These are phyloP conservation scores for Rousettus madagascariensis DNA, from an alignment of 2,797 vertebrate genomes.

Conservation along the genomic window DNA sequence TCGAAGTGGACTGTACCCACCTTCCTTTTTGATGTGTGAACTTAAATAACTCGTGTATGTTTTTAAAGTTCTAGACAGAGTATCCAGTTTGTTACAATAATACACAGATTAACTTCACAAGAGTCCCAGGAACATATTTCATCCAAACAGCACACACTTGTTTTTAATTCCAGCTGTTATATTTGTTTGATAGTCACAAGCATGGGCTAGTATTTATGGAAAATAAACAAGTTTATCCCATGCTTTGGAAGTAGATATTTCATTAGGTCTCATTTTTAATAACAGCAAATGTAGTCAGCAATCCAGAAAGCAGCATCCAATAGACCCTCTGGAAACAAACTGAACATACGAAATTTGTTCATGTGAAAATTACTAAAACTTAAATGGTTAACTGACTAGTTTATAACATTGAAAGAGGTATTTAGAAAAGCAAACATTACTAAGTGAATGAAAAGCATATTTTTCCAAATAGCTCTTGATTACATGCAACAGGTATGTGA, in stretches of 20 bases:
- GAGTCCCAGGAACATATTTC: constrained; percentile 57
- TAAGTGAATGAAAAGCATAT: background rate
- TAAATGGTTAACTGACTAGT: background rate
- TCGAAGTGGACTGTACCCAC: constrained; percentile 3
- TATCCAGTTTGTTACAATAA: constrained; percentile 73
- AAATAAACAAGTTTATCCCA: constrained; percentile 58
- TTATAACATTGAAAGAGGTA: background rate
- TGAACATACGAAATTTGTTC: background rate
- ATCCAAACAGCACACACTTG: constrained; percentile 66
- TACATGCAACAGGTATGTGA: constrained; percentile 59
- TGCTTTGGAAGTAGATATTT: constrained; percentile 59
- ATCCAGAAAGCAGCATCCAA: constrained; percentile 18
- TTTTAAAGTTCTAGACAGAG: constrained; percentile 59
- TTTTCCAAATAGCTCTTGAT: constrained; percentile 51
- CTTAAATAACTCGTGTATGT: constrained; percentile 40
- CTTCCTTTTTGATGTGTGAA: constrained; percentile 48
- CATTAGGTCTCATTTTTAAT: constrained; percentile 55
- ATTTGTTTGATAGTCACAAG: constrained; percentile 60
- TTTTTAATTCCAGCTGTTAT: constrained; percentile 71
- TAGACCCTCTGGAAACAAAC: constrained; percentile 31
- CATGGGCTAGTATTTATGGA: constrained; percentile 55
- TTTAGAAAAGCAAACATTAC: constrained; percentile 30
- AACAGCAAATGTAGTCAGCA: constrained; percentile 30
- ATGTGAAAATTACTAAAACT: constrained; percentile 41
- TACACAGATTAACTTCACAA: constrained; percentile 66